Percentiles rank a stretch among this genome's conserved stretches.
Evolutionary conservation across 2,797 vertebrate genomes (phyloP).

Genomic region (Gambelia wislizenii): DNA sequence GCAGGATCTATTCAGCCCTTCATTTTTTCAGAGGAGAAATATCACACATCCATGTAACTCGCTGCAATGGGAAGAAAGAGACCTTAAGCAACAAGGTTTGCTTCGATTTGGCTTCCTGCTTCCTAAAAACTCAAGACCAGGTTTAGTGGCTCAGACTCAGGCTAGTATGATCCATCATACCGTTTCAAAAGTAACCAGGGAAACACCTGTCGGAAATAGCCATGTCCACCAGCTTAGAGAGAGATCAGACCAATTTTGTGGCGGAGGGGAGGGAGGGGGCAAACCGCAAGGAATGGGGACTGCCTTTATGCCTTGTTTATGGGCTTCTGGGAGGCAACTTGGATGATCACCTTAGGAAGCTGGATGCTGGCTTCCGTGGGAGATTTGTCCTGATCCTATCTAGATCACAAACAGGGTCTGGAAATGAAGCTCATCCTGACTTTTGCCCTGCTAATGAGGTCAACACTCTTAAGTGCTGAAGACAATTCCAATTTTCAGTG

Average conservation of each 20-base stretch:
- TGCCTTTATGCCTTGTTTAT: not conserved
- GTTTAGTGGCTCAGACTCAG: not conserved
- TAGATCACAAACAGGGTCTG: not conserved
- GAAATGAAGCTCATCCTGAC: not conserved
- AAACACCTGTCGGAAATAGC: too few species aligned
- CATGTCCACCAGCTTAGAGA: not conserved
- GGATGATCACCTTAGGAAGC: not conserved
- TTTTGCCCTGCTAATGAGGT: not conserved
- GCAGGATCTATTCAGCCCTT: slow-evolving; percentile 19
- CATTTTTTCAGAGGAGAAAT: slow-evolving; percentile 22
- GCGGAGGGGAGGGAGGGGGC: too few species aligned
- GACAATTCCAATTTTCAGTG: not conserved
- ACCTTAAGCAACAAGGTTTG: not conserved
- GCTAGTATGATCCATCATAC: not conserved
- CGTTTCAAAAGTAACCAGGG: not conserved
- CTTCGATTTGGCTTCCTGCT: not conserved
- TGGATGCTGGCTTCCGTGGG: not conserved
- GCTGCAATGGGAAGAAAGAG: not conserved
- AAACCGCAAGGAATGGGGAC: not conserved
- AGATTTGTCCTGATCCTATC: not conserved
- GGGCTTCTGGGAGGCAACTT: too few species aligned
- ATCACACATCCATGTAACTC: not conserved
- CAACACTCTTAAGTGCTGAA: not conserved
- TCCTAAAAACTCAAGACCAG: not conserved
- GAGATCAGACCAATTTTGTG: too few species aligned